A percentile compares a stretch with the other conserved stretches of the same genome.
phyloP scores from a whole-genome alignment of 2,888 invertebrate species.

The Rhamnusium bicolor region DNA sequence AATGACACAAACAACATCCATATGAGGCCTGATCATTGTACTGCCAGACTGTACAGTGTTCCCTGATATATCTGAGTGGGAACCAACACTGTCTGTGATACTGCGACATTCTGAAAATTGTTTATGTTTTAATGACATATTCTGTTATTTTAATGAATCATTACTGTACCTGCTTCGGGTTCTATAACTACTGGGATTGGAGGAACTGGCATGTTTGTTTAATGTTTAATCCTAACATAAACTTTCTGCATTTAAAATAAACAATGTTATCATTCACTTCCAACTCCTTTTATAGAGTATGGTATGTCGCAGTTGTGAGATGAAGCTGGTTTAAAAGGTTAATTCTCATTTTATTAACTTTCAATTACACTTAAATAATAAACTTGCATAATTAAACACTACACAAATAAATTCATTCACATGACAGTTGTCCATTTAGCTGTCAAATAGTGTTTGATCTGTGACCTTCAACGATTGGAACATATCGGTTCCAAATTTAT shows the following conservation, averaged over 20 bases:
- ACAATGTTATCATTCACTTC: conserved; percentile 42
- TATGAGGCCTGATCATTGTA: conserved; percentile 75
- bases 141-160: conserved; percentile 58
- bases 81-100: conserved; percentile 76
- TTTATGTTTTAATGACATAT: conserved; percentile 43
- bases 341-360: conserved; percentile 48
- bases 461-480: conserved; percentile 25
- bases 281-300: conserved; percentile 27
- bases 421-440: conserved; percentile 48
- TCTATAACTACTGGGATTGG: conserved; percentile 61
- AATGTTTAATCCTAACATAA: conserved; percentile 39
- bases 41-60: conserved; percentile 69
- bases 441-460: conserved; percentile 28
- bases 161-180: conserved; percentile 63
- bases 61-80: conserved; percentile 76
- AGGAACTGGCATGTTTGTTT: conserved; percentile 61
- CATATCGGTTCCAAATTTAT: not conserved
- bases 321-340: conserved; percentile 37
- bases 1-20: conserved; percentile 92
- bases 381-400: conserved; percentile 57
- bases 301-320: conserved; percentile 30
- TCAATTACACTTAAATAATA: conserved; percentile 50
- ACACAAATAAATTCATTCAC: conserved; percentile 46
- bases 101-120: conserved; percentile 68
- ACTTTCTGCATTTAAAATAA: conserved; percentile 44